Evolutionary conservation across 2,888 invertebrate species (phyloP).

Genomic region (Leucozona laternaria): DNA sequence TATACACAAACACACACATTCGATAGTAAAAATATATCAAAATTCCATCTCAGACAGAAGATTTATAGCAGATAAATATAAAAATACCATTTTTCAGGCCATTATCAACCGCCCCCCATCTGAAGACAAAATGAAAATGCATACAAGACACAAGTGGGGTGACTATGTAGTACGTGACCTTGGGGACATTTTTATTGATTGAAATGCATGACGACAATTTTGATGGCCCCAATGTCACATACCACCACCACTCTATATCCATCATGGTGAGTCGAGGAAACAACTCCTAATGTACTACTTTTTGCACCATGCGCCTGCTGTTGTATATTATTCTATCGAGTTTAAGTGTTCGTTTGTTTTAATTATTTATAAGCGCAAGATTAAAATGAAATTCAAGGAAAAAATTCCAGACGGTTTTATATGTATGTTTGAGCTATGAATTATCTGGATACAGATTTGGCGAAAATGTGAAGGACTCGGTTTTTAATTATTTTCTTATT

Average conservation of each 20-base stretch:
- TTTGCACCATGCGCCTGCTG: no score
- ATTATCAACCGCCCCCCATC: neutral
- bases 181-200: constrained; percentile 46
- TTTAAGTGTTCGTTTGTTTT: constrained; percentile 3
- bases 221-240: constrained; percentile 16
- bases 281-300: neutral
- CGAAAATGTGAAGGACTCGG: neutral
- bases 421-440: neutral
- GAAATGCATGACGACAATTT: constrained; percentile 39
- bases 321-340: no score
- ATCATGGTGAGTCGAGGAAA: neutral
- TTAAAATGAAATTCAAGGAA: constrained; percentile 1
- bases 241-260: neutral
- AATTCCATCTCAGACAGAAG: constrained; percentile 9
- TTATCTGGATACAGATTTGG: neutral
- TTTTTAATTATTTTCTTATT: neutral
- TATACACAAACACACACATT: neutral
- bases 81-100: neutral
- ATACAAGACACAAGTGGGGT: constrained; percentile 14
- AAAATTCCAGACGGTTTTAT: neutral
- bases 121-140: constrained; percentile 8
- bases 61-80: neutral
- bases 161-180: constrained; percentile 28
- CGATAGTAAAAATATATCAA: neutral
- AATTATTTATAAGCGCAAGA: constrained; percentile 7